Base-by-base conservation (phyloP, 1,140 invertebrate genomes). In the Notospermus geniculatus region DNA sequence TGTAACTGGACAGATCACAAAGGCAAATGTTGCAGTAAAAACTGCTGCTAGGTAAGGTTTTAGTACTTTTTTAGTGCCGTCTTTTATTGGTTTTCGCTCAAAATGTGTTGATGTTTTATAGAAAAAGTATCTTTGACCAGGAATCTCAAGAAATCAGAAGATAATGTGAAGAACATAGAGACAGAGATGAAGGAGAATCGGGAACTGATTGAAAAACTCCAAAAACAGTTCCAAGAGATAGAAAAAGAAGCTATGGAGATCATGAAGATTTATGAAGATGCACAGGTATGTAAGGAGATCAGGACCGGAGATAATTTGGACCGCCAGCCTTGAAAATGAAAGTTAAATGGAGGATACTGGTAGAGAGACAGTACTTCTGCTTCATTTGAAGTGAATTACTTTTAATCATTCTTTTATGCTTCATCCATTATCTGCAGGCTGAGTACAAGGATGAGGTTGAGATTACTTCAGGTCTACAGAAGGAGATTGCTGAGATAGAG, bases 21-120 rank as follows among this genome's bases (percentile, higher is more conserved):
- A 89, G 64, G 75, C 91, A 1, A 88, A 87, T 57, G 91, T 94
- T 2, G 90, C 87, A 2, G 87, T 93, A n/a, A 93, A 90, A 73
- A 90, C 91, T 13, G 86, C 90, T 0, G 85, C 90, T 71, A 88
- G 89, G 88, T 89, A 62, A 67, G 62, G 66, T 17, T 13, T 50
- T 50, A n/a, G n/a, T n/a, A 54, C 2, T 54, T 39, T n/a, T n/a
- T n/a, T n/a, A n/a, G n/a, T n/a, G n/a, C n/a, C n/a, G n/a, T n/a
- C n/a, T n/a, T n/a, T n/a, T n/a, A n/a, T n/a, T n/a, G n/a, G n/a
- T n/a, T n/a, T n/a, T n/a, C n/a, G n/a, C n/a, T n/a, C n/a, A n/a
- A n/a, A n/a, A n/a, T n/a, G n/a, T n/a, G n/a, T n/a, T n/a, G n/a
- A 36, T 7, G 15, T 36, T 15, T 36, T 4, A 36, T 15, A 36